Evolutionary conservation across 2,888 invertebrate species (phyloP).

Genomic region (Caenorhabditis wallacei): DNA sequence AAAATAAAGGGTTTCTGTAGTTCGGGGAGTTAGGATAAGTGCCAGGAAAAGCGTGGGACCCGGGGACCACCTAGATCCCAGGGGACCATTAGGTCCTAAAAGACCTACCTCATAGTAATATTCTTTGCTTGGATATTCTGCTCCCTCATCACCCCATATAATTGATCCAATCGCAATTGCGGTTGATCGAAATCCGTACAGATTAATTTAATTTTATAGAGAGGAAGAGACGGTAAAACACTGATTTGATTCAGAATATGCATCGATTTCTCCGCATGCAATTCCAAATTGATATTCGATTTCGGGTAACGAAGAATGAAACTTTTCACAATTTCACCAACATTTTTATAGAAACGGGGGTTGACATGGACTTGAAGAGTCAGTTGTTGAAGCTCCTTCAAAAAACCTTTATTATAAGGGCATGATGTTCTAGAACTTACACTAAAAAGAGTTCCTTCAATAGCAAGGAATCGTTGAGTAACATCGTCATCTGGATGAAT

Average conservation of each 20-base stretch:
- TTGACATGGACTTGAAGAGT: slow-evolving; percentile 73
- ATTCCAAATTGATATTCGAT: slow-evolving; percentile 67
- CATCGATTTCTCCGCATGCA: slow-evolving; percentile 68
- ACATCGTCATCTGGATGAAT: slow-evolving; percentile 66
- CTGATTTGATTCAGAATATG: slow-evolving; percentile 70
- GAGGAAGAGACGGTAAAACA: slow-evolving; percentile 62
- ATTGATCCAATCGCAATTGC: slow-evolving; percentile 66
- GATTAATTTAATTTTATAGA: slow-evolving; percentile 72
- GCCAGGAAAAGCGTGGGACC: no score
- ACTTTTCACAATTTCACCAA: slow-evolving; percentile 62
- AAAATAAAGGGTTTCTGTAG: neutral
- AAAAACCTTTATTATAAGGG: neutral
- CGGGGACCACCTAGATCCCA: no score
- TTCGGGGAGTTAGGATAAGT: no score
- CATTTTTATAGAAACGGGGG: slow-evolving; percentile 60
- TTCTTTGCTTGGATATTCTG: slow-evolving; percentile 71
- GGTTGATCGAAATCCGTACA: slow-evolving; percentile 75
- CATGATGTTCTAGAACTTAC: slow-evolving; percentile 41
- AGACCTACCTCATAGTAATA: slow-evolving; percentile 72
- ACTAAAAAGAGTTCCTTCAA: slow-evolving; percentile 69
- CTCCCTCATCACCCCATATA: slow-evolving; percentile 66
- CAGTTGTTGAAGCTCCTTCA: slow-evolving; percentile 67
- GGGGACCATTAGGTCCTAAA: no score
- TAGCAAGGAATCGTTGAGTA: slow-evolving; percentile 55
- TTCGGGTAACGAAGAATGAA: slow-evolving; percentile 70